Conservation (phyloP, 2,113 vertebrate genomes). For the Dicerorhinus sumatrensis region DNA sequence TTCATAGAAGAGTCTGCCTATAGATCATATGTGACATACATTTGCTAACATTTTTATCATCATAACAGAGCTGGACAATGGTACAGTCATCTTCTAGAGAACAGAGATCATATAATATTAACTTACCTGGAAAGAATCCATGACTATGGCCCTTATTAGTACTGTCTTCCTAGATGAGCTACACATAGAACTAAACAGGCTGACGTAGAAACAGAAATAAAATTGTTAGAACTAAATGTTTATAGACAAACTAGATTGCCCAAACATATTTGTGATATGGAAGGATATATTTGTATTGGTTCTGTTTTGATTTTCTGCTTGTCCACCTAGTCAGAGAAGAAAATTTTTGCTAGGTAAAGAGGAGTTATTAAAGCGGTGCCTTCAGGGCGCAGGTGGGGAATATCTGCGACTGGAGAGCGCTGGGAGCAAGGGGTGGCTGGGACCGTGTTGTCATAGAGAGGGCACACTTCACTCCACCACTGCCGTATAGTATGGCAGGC, state of each 20-base stretch:
- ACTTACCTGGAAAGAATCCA: not conserved
- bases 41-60: not conserved
- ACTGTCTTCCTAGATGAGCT: not conserved
- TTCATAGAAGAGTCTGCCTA: not conserved
- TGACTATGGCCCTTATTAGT: not conserved
- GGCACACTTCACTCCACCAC: not conserved
- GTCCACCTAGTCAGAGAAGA: not conserved
- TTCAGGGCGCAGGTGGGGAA: accelerated
- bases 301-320: slow-evolving; percentile 10
- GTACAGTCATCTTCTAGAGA: not conserved
- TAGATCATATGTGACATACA: too few species aligned
- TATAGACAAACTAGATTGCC: not conserved
- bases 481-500: too few species aligned
- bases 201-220: not conserved
- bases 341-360: not conserved
- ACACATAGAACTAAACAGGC: not conserved
- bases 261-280: not conserved
- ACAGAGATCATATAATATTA: not conserved
- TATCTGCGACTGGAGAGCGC: accelerated
- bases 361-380: too few species aligned
- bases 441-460: not conserved
- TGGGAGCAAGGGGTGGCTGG: not conserved
- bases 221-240: not conserved
- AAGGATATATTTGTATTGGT: not conserved
- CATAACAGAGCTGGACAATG: not conserved